Evolutionary conservation across 1,140 invertebrate genomes (phyloP).

Genomic region (Drosophila orosa): DNA sequence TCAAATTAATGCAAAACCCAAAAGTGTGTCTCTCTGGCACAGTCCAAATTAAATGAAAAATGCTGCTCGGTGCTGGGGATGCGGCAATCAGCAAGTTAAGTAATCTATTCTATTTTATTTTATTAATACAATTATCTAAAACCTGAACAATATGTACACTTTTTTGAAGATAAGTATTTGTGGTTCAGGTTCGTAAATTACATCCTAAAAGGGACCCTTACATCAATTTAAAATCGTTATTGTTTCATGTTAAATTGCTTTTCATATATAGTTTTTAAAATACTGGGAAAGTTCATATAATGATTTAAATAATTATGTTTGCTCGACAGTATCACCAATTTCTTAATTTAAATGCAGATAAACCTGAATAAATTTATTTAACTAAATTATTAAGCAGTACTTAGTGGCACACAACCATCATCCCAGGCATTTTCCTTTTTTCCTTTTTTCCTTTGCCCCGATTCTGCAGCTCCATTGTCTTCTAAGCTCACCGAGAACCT

Average conservation of each 20-base stretch:
- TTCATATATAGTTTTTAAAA: too few relatives aligned
- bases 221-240: slow-evolving; percentile 17
- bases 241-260: too few relatives aligned
- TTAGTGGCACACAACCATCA: not conserved
- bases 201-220: not conserved
- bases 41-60: slow-evolving; percentile 39
- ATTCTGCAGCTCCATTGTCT: slow-evolving; percentile 17
- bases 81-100: not conserved
- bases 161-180: too few relatives aligned
- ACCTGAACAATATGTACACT: too few relatives aligned
- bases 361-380: not conserved
- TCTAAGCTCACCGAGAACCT: slow-evolving; percentile 1
- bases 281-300: too few relatives aligned
- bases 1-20: slow-evolving; percentile 47
- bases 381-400: not conserved
- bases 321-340: too few relatives aligned
- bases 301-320: too few relatives aligned
- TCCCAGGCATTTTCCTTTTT: not conserved
- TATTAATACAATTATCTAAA: slow-evolving; percentile 5
- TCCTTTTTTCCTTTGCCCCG: slow-evolving; percentile 8
- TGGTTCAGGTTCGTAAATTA: too few relatives aligned
- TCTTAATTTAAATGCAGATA: not conserved
- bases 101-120: not conserved
- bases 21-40: slow-evolving; percentile 34
- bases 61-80: slow-evolving; percentile 15